Evolutionary conservation across 1,140 invertebrate species (phyloP).

Genomic region (Arctopsyche grandis): DNA sequence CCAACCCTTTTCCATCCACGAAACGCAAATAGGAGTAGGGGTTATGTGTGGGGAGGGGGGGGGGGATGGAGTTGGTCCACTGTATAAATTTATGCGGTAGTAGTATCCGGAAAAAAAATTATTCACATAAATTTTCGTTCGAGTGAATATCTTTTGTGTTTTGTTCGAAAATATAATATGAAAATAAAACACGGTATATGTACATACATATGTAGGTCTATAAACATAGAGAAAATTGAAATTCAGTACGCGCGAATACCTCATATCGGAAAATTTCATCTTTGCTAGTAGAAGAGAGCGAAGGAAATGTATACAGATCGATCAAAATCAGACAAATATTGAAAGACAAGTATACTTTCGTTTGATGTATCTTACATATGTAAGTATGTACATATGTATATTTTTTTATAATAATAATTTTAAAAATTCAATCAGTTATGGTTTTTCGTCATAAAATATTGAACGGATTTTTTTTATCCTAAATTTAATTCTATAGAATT

Average conservation of each 20-base stretch:
- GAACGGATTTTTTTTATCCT: too few relatives aligned
- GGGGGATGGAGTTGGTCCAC: too few relatives aligned
- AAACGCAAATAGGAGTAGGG: too few relatives aligned
- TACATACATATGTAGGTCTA: not conserved
- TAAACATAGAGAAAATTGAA: not conserved
- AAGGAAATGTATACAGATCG: not conserved
- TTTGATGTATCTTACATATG: not conserved
- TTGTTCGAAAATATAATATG: not conserved
- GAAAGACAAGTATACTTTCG: not conserved
- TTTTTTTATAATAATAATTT: not conserved
- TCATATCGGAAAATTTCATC: not conserved
- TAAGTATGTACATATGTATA: not conserved
- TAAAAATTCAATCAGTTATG: too few relatives aligned
- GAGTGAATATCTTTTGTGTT: not conserved
- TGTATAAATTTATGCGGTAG: too few relatives aligned
- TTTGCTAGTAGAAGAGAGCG: not conserved
- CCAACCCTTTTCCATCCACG: too few relatives aligned
- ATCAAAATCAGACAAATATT: conserved; percentile 1
- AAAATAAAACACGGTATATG: not conserved
- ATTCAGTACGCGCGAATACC: not conserved
- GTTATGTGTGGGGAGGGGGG: too few relatives aligned
- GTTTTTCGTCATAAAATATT: too few relatives aligned
- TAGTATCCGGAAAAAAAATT: not conserved
- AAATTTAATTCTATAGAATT: too few relatives aligned
- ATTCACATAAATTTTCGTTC: not conserved